Conservation (phyloP, 2,888 invertebrate genomes). For the Cheilosia grossa region DNA sequence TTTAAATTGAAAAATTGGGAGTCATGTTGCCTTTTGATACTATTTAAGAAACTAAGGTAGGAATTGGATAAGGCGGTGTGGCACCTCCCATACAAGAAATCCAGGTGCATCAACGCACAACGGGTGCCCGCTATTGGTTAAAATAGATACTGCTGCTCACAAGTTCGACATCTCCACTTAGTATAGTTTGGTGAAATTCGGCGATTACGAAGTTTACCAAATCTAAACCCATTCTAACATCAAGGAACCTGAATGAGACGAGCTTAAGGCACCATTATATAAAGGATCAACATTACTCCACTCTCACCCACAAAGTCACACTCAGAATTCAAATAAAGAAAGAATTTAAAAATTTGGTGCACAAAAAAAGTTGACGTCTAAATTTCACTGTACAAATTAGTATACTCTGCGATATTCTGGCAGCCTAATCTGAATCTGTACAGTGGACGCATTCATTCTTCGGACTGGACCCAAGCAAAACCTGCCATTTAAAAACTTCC, state of each 20-base stretch:
- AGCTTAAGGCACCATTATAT: not conserved
- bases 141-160: no score
- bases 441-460: conserved; percentile 10
- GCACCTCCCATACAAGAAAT: no score
- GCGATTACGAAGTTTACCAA: no score
- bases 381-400: not conserved
- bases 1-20: no score
- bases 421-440: conserved; percentile 30
- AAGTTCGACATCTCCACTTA: not conserved
- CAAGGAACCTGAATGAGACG: no score
- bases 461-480: conserved; percentile 11
- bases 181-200: no score
- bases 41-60: no score
- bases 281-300: not conserved
- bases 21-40: no score
- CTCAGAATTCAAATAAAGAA: conserved; percentile 10
- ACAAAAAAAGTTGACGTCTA: conserved; percentile 49
- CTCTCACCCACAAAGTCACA: not conserved
- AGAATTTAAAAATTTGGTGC: no score
- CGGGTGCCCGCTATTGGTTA: no score
- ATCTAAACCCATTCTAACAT: no score
- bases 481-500: conserved; percentile 25
- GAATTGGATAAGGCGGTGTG: no score
- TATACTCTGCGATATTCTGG: not conserved
- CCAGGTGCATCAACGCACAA: fast-evolving